Conservation (phyloP, 53 echinoderm and acorn worm genomes). For the Paracentrotus lividus region DNA sequence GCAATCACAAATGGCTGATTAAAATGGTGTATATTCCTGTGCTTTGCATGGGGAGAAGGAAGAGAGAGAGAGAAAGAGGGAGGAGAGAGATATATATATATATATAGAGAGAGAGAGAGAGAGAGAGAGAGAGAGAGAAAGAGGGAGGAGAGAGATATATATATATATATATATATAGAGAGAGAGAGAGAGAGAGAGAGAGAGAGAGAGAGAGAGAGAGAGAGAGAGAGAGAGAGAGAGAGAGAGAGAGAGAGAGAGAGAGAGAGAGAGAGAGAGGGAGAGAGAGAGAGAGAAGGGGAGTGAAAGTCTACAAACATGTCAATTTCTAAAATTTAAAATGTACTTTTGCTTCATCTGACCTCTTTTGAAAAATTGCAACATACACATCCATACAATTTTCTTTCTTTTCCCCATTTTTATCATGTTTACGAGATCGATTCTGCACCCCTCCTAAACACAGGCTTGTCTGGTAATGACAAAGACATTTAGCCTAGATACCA, state of each 20-base stretch:
- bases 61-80: background rate
- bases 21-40: too few species aligned
- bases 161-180: background rate
- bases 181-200: background rate
- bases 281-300: background rate
- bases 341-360: slow-evolving; percentile 11
- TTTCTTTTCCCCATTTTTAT: background rate
- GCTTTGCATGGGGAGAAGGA: background rate
- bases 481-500: slow-evolving; percentile 49
- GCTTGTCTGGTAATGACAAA: slow-evolving; percentile 53
- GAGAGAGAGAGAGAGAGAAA: background rate
- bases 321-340: slow-evolving; percentile 43
- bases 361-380: slow-evolving; percentile 34
- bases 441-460: background rate
- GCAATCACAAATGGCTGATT: background rate
- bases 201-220: background rate
- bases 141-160: background rate
- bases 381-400: background rate
- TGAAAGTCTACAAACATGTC: background rate
- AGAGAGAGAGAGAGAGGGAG: background rate
- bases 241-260: background rate
- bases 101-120: background rate
- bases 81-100: background rate
- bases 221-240: background rate
- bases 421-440: slow-evolving; percentile 15